Percentiles rank a stretch among this genome's conserved stretches.
phyloP scores from a whole-genome alignment of 2,113 vertebrate genomes.

The Poicephalus meyeri region DNA sequence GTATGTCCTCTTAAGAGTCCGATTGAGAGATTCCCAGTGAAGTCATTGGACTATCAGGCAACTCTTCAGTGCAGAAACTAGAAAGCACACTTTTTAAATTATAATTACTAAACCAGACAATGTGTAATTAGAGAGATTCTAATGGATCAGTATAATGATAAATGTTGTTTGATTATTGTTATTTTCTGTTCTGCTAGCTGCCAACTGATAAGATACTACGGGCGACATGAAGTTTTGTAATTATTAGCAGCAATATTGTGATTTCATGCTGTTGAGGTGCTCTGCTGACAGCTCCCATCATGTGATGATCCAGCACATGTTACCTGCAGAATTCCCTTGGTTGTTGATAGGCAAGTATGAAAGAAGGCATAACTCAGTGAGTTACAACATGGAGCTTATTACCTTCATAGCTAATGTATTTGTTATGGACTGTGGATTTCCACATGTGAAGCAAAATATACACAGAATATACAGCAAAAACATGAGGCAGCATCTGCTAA shows the following conservation, averaged over 20 bases:
- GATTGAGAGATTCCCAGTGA: neutral
- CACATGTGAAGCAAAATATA: neutral
- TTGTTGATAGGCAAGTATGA: neutral
- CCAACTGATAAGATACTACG: neutral
- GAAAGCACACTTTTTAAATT: neutral
- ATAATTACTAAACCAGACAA: neutral
- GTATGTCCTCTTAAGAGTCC: neutral
- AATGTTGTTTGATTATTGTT: conserved; percentile 5
- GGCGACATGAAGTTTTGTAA: neutral
- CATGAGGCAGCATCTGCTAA: neutral
- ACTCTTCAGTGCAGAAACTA: neutral
- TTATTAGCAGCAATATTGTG: neutral
- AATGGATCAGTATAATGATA: neutral
- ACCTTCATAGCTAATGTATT: neutral
- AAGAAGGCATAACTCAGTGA: neutral
- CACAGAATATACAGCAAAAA: neutral
- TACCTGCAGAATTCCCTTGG: neutral
- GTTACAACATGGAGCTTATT: neutral
- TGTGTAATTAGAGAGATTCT: neutral
- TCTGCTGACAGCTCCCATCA: neutral
- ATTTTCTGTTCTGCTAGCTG: neutral
- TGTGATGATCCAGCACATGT: neutral
- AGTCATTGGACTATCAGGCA: neutral
- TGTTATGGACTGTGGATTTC: neutral
- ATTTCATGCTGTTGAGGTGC: neutral